Percentiles rank a stretch among this genome's conserved stretches.
These are phyloP conservation scores for Rhadina sibilatrix DNA, from an alignment of 2,113 vertebrate species.

Conservation along the genomic window DNA sequence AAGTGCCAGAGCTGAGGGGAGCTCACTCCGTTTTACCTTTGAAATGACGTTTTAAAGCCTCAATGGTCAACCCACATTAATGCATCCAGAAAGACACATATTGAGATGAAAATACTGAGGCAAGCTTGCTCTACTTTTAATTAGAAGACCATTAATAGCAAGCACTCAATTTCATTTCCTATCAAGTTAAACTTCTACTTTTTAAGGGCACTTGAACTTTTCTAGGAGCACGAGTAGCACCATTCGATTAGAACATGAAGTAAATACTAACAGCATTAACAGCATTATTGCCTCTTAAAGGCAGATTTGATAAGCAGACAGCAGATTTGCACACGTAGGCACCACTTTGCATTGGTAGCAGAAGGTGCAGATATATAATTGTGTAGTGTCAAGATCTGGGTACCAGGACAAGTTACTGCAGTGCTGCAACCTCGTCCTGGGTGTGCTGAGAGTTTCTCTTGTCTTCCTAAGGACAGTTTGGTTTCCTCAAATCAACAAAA, in stretches of 20 bases:
- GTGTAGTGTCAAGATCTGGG: not conserved
- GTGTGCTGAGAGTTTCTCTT: not conserved
- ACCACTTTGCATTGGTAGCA: not conserved
- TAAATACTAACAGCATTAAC: not conserved
- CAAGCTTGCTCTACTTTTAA: not conserved
- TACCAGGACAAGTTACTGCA: not conserved
- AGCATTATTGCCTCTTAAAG: not conserved
- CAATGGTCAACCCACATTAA: not conserved
- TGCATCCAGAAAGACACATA: not conserved
- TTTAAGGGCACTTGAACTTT: slow-evolving; percentile 13
- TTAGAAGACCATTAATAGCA: slow-evolving; percentile 6
- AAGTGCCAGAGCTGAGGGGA: not conserved
- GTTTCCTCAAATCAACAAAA: not conserved
- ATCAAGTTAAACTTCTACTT: not conserved
- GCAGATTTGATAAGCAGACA: not conserved
- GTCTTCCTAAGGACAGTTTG: not conserved
- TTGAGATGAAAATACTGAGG: not conserved
- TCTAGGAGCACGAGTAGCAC: not conserved
- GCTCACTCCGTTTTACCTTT: not conserved
- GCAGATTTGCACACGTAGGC: not conserved
- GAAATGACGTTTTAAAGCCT: not conserved
- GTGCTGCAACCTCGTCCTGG: not conserved
- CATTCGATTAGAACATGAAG: not conserved
- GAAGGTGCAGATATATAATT: fast-evolving
- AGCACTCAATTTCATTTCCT: not conserved